A percentile compares a stretch with the other conserved stretches of the same genome.
Conservation (phyloP, 2,797 vertebrate genomes). For the Poeciliopsis presidionis region DNA sequence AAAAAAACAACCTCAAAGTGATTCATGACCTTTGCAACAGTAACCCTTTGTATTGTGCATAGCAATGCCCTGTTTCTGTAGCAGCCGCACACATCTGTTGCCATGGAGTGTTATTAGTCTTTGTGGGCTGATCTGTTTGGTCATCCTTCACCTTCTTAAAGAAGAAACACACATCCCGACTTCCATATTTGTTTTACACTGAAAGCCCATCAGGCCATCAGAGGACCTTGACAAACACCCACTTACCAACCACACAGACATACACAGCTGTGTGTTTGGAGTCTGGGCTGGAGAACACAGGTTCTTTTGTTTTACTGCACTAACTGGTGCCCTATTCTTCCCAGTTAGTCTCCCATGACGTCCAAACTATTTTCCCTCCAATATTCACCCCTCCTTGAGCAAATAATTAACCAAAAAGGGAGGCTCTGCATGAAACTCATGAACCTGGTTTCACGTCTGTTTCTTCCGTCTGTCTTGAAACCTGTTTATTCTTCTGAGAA, state of each 20-base stretch:
- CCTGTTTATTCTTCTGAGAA: constrained; percentile 1
- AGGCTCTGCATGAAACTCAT: constrained; percentile 18
- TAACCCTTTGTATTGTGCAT: neutral
- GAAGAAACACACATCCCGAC: constrained; percentile 30
- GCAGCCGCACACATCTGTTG: constrained; percentile 34
- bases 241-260: constrained; percentile 40
- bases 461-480: neutral
- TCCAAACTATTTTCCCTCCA: constrained; percentile 43
- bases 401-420: constrained; percentile 60
- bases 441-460: constrained; percentile 6
- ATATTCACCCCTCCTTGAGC: constrained; percentile 54
- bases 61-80: neutral
- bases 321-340: constrained; percentile 40
- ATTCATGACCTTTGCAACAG: neutral
- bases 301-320: constrained; percentile 71
- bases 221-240: constrained; percentile 45
- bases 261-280: constrained; percentile 42
- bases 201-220: constrained; percentile 47
- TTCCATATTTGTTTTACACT: constrained; percentile 56
- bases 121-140: constrained; percentile 28
- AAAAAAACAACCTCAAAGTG: neutral
- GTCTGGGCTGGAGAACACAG: constrained; percentile 70
- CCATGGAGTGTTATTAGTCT: constrained; percentile 42
- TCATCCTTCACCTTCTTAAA: constrained; percentile 34
- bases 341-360: constrained; percentile 61